Base-by-base conservation (phyloP, 2,888 invertebrate genomes). In the Lottia scabra region DNA sequence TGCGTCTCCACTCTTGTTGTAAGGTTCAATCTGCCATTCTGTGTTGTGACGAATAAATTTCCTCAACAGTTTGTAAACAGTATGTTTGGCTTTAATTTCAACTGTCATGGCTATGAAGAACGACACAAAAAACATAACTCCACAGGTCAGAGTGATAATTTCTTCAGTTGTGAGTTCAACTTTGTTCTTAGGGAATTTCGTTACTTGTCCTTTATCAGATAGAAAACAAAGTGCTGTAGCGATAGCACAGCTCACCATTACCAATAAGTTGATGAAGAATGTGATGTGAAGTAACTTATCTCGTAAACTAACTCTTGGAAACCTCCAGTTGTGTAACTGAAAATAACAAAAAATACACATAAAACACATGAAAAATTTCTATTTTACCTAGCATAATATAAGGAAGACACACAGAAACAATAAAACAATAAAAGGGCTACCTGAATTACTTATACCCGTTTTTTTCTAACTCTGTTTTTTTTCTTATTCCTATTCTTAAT, bases 51-150 rank as follows among this genome's bases (percentile, higher is more conserved):
- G 83, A 56, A 88, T 79, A 65, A 87, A 91, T 73, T 89, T 89
- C 72, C 87, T 83, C 74, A 90, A 84, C 64, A 91, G 85, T 74
- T 90, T 87, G 79, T 91, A 91, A 26, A 91, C 80, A 1, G 91
- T 91, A 78, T 90, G 88, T 38, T 88, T 84, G 6, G 91, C 91
- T 82, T 91, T 91, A 62, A 92, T 91, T 85, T 92, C 91, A 23
- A 91, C 91, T 75, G 91, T 91, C 87, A 92, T 91, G 67, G 92
- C 91, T 30, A 91, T 87, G 81, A 92, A 91, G 80, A 92, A 92
- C 13, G 91, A 91, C 46, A 91, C 87, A 78, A 92, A 91, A 84
- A 92, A 92, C 66, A 91, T 85, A 15, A 91, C 90, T 0, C 91
- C 91, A 78, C 91, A 91, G 4, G 90, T 87, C 27, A 92, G 86